Evolutionary conservation across 2,797 vertebrate genomes (phyloP), one percentile per base, ranked within the genome.

Genomic region (Sebastes flavidus): DNA sequence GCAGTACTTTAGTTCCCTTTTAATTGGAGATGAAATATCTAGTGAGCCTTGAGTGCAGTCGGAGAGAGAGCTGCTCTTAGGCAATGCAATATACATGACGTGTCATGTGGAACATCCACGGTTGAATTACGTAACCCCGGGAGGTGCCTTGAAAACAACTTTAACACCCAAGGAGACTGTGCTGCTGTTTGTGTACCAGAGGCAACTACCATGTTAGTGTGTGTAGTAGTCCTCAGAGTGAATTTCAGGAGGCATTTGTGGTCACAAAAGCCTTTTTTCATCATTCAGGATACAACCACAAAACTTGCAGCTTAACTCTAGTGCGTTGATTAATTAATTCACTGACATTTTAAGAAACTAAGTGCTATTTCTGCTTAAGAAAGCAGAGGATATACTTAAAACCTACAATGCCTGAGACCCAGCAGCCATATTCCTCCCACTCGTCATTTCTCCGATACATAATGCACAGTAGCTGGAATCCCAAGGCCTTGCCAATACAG

Each of bases 11-110:
- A 85, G 88, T 85, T 90, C 69, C 85, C 77, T 88, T 92, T 91
- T 94, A 94, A 95, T 94, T 93, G 88, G 80, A 88, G 85, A 94
- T 94, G 84, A 93, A 93, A 92, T 91, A 91, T 90, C 85, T 67
- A 87, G 89, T 58, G 34, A 76, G 90, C 75, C 59, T 72, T 87
- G 89, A 93, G 92, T 94, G 92, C 89, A 85, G 79, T 22, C 12
- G 52, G 73, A 81, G 68, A 72, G 73, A 58, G 81, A 80, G 65
- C 75, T 66, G 92, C 91, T 93, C 89, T 93, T 92, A 92, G 67
- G 32, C 87, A 9, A 92, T 95, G 92, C 88, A 95, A 94, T 91
- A 95, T 94, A 92, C 91, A 95, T 95, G 91, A 91, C 49, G 36
- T 77, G 80, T 86, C 91, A 88, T 86, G 89, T 88, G 90, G 89